phyloP scores from a whole-genome alignment of 2,888 invertebrate species.

The Calameuta filiformis region DNA sequence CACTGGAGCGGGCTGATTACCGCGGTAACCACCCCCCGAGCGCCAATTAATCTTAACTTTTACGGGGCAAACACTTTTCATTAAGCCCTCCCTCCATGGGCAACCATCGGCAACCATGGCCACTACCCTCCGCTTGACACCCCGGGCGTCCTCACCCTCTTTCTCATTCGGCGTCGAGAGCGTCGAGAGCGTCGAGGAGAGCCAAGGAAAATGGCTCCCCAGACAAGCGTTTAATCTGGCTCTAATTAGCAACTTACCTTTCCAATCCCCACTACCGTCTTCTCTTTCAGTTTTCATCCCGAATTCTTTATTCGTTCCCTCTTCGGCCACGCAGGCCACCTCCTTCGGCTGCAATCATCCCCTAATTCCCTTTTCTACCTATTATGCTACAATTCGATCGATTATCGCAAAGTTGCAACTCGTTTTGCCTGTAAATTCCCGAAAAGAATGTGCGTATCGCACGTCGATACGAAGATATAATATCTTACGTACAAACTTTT shows the following conservation, averaged over 20 bases:
- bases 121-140: slow-evolving; percentile 8
- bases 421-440: no score
- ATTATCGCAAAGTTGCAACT: no score
- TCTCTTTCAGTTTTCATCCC: no score
- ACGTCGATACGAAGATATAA: no score
- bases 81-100: slow-evolving; percentile 52
- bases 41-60: slow-evolving; percentile 65
- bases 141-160: slow-evolving; percentile 13
- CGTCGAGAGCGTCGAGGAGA: slow-evolving; percentile 12
- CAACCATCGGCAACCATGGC: not conserved
- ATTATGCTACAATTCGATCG: no score
- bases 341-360: no score
- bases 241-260: slow-evolving; percentile 71
- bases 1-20: slow-evolving; percentile 62
- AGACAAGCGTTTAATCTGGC: slow-evolving; percentile 75
- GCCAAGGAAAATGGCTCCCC: slow-evolving; percentile 69
- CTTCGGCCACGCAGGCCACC: no score
- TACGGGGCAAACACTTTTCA: slow-evolving; percentile 65
- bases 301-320: no score
- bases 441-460: no score
- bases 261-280: slow-evolving; percentile 60
- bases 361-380: no score
- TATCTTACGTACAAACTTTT: no score
- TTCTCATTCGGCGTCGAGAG: slow-evolving; percentile 8
- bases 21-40: slow-evolving; percentile 64